Percentiles rank a stretch among this genome's conserved stretches.
phyloP scores from a whole-genome alignment of 2,888 invertebrate species.

The Apodemia duryi region DNA sequence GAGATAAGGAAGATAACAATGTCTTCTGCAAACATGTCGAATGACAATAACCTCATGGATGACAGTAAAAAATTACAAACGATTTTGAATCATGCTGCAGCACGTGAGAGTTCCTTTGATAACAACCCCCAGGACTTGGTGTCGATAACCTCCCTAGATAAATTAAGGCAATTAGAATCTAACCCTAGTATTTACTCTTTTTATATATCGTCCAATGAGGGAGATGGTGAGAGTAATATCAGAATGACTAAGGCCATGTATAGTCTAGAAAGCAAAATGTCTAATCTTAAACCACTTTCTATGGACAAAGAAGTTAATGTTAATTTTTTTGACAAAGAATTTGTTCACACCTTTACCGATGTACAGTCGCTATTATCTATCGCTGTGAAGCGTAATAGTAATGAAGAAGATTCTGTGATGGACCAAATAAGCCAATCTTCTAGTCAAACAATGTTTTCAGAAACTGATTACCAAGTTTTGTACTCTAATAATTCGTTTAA shows the following conservation, averaged over 20 bases:
- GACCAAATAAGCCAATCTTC: constrained; percentile 43
- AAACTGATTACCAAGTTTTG: constrained; percentile 37
- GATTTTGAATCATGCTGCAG: constrained; percentile 39
- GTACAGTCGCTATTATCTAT: constrained; percentile 43
- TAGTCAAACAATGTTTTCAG: constrained; percentile 41
- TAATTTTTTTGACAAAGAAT: constrained; percentile 37
- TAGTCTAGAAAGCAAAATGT: constrained; percentile 17
- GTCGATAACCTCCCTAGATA: constrained; percentile 47
- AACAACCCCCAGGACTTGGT: constrained; percentile 37
- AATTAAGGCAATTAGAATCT: constrained; percentile 44
- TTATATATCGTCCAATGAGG: constrained; percentile 35
- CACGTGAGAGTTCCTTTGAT: constrained; percentile 34
- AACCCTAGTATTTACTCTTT: constrained; percentile 44
- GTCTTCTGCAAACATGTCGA: constrained; percentile 42
- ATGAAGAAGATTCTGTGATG: constrained; percentile 41
- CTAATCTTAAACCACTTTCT: constrained; percentile 30
- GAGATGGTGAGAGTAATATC: constrained; percentile 26
- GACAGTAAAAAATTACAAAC: constrained; percentile 38
- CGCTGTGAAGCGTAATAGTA: constrained; percentile 15
- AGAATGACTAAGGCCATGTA: constrained; percentile 15
- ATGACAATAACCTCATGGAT: constrained; percentile 27
- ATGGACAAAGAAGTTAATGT: constrained; percentile 54
- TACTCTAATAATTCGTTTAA: constrained; percentile 34
- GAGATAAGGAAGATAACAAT: constrained; percentile 66
- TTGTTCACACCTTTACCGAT: constrained; percentile 43